These are phyloP conservation scores for Chelonus formosanus DNA, from an alignment of 2,888 invertebrate genomes.

Conservation along the genomic window DNA sequence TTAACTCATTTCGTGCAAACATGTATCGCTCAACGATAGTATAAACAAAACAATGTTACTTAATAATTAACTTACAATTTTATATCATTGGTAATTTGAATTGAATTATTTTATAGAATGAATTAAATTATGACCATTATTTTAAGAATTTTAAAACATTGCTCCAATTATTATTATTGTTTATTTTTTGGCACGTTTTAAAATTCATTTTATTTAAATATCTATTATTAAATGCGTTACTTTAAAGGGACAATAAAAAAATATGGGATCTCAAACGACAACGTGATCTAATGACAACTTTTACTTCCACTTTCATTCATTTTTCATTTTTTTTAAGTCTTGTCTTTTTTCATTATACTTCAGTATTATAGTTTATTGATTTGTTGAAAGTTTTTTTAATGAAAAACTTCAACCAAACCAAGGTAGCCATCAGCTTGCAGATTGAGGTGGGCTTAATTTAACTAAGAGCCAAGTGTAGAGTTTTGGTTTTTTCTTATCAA, in stretches of 20 bases:
- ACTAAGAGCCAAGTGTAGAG: constrained; percentile 86
- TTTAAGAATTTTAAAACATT: constrained; percentile 36
- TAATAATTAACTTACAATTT: too few species aligned
- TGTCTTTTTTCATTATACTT: constrained; percentile 1
- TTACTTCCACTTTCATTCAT: constrained; percentile 19
- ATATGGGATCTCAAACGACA: constrained; percentile 40
- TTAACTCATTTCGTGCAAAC: too few species aligned
- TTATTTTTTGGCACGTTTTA: constrained; percentile 43
- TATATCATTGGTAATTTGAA: too few species aligned
- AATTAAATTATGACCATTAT: constrained; percentile 25
- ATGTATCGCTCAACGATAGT: too few species aligned
- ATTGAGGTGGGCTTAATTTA: constrained; percentile 74
- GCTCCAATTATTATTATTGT: constrained; percentile 22
- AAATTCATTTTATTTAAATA: constrained; percentile 22
- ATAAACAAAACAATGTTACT: too few species aligned
- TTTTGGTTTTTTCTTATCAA: constrained; percentile 74
- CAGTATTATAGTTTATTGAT: background rate
- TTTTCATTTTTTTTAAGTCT: constrained; percentile 26
- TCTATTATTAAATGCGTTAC: constrained; percentile 27
- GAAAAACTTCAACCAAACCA: constrained; percentile 57
- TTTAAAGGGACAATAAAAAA: constrained; percentile 41
- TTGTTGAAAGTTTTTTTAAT: background rate
- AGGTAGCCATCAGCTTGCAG: constrained; percentile 73
- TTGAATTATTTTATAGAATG: too few species aligned
- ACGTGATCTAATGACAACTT: constrained; percentile 23